Base-by-base conservation (phyloP, 1,140 invertebrate genomes). In the Drosophila ironensis region DNA sequence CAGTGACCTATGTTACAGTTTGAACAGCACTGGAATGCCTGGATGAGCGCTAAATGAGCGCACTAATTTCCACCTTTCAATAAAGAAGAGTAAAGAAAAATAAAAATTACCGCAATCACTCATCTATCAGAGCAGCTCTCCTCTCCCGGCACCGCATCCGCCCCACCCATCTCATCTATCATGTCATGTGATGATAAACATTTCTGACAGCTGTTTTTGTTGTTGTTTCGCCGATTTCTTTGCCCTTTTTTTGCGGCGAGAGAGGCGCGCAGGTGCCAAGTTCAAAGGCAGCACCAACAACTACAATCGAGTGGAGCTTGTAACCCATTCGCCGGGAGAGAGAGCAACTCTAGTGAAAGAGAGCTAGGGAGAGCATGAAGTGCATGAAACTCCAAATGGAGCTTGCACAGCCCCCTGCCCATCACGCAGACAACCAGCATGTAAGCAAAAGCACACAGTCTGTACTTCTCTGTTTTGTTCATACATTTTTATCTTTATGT, bases 191-290 rank as follows among this genome's bases (percentile, higher is more conserved):
- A 63, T 69, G 41, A 63, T 70, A 75, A 75, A 64, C 59, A 72
- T 54, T 77, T 66, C 38, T 45, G 73, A 72, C 73, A 76, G 73
- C 73, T 76, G 72, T 51, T 66, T 27, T 63, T 63, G 59, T 47
- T 63, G 20, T 61, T 47, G 20, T n/a, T 56, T 48, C 40, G 28
- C 17, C 50, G 27, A 25, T 61, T 47, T 27, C 12, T 56, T 48
- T 46, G 28, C 17, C 50, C 35, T 54, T 46, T 42, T 37, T 60
- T 50, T 24, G 40, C 35, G n/a, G 47, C n/a, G n/a, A 37, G 48
- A 20, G n/a, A 46, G 48, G 19, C 19, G 44, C 30, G 54, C 73
- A 77, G 73, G 73, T 77, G 73, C 73, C 47, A 59, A 37, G 42
- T 60, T 69, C 22, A 72, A 53, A n/a, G n/a, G n/a, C 16, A 30